Conservation (phyloP, 2,888 invertebrate genomes). For the Marronus borbonicus region DNA sequence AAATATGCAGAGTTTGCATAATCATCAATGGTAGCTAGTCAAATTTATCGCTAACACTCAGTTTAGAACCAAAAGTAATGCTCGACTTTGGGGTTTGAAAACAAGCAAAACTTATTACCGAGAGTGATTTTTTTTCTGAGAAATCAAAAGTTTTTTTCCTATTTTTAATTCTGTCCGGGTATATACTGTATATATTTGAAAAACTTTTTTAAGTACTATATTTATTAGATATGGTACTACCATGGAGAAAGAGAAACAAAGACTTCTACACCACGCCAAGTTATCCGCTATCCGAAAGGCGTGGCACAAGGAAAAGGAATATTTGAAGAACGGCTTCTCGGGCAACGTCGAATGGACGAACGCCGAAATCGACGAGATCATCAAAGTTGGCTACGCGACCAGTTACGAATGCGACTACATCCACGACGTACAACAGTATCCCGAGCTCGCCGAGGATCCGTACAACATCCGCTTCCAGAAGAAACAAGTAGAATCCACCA, state of each 20-base stretch:
- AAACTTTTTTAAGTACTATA: no score
- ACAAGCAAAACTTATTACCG: no score
- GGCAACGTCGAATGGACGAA: slow-evolving; percentile 90
- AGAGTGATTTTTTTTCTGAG: no score
- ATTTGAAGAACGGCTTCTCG: slow-evolving; percentile 83
- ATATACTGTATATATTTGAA: no score
- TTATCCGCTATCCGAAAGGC: slow-evolving; percentile 90
- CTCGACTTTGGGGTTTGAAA: no score
- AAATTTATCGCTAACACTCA: no score
- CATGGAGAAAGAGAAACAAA: slow-evolving; percentile 89
- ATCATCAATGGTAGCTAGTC: no score
- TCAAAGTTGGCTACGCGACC: slow-evolving; percentile 86
- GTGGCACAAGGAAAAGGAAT: slow-evolving; percentile 93
- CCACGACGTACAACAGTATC: slow-evolving; percentile 91
- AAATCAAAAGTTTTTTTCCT: no score
- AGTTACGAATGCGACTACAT: slow-evolving; percentile 94
- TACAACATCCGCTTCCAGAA: slow-evolving; percentile 93
- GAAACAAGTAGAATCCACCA: slow-evolving; percentile 81
- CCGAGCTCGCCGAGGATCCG: slow-evolving; percentile 95
- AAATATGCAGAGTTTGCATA: no score
- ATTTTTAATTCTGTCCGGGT: no score
- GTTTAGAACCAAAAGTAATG: no score
- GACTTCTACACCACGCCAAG: slow-evolving; percentile 92
- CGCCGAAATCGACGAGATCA: slow-evolving; percentile 90
- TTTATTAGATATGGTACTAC: slow-evolving; percentile 84